Evolutionary conservation across 2,888 invertebrate genomes (phyloP).

Genomic region (Calameuta idolon): DNA sequence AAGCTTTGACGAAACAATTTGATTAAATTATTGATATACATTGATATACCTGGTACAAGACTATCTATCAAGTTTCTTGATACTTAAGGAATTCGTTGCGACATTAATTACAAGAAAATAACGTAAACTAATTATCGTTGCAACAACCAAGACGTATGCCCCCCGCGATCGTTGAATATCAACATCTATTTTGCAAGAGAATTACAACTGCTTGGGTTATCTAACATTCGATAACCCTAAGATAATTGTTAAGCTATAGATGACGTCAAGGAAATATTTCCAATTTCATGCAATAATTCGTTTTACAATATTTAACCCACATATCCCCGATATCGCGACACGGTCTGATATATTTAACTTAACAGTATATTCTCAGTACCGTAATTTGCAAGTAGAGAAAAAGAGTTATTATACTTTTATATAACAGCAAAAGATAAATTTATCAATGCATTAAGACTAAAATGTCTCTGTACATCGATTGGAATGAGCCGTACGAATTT

Average conservation of each 20-base stretch:
- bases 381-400: neutral
- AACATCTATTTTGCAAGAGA: conserved; percentile 11
- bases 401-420: neutral
- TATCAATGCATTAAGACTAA: neutral
- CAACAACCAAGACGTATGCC: neutral
- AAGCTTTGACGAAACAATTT: neutral
- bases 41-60: neutral
- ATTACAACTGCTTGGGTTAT: conserved; percentile 1
- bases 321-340: neutral
- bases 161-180: neutral
- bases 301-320: neutral
- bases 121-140: neutral
- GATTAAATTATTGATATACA: neutral
- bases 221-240: conserved; percentile 18
- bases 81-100: neutral
- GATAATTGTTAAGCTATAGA: conserved; percentile 13
- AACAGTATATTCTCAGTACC: neutral
- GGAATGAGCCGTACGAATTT: neutral
- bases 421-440: neutral
- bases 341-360: neutral
- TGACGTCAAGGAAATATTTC: neutral
- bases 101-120: neutral
- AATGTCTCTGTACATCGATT: neutral
- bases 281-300: neutral
- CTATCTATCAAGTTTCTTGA: neutral